Conservation (phyloP, 2,888 invertebrate genomes). For the Tanytarsus gracilentus region DNA sequence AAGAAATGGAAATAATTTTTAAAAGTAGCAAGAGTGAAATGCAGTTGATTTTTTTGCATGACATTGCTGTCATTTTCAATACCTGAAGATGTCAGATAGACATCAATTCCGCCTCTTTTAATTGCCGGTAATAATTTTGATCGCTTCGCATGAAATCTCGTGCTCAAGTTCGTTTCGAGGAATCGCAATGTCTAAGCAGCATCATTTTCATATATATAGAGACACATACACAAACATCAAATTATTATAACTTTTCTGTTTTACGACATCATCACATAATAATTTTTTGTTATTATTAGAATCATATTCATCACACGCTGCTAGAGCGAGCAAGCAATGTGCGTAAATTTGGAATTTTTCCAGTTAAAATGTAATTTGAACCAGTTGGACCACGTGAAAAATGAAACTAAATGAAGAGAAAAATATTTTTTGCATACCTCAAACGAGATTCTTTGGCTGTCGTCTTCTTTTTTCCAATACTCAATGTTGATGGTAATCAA, state of each 20-base stretch:
- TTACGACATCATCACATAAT: too few relatives aligned
- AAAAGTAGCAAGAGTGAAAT: background rate
- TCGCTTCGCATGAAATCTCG: conserved; percentile 62
- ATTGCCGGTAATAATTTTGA: conserved; percentile 73
- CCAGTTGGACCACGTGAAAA: background rate
- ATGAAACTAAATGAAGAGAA: background rate
- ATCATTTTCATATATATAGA: background rate
- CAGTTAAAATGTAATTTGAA: too few relatives aligned
- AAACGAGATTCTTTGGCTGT: conserved; percentile 61
- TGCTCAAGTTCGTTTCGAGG: conserved; percentile 66
- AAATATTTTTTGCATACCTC: conserved; percentile 53
- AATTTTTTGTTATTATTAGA: too few relatives aligned
- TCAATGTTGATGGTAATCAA: conserved; percentile 74
- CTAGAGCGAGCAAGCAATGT: too few relatives aligned
- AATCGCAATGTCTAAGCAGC: conserved; percentile 53
- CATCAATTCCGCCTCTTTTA: conserved; percentile 74
- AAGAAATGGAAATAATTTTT: too few relatives aligned
- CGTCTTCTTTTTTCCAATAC: conserved; percentile 66
- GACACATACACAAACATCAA: background rate
- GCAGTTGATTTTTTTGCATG: background rate
- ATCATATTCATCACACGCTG: too few relatives aligned
- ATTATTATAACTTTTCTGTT: background rate
- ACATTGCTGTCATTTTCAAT: background rate
- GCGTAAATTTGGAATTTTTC: too few relatives aligned
- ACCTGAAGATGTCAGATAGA: conserved; percentile 84